Evolutionary conservation across 2,888 invertebrate species (phyloP).

Genomic region (Desoria tigrina): DNA sequence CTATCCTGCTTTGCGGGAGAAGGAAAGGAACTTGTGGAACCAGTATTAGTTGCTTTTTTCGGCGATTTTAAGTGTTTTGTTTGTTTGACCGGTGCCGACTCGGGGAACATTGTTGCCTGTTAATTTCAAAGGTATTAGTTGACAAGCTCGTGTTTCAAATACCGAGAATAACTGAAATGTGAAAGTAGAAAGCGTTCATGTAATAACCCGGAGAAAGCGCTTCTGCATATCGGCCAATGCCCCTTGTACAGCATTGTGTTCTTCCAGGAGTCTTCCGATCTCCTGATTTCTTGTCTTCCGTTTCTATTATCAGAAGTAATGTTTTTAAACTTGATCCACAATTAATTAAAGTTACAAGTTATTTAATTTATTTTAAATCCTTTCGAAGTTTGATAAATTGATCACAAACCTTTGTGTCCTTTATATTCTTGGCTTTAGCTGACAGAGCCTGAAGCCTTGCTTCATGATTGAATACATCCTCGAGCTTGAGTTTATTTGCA

Average conservation of each 20-base stretch:
- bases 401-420: neutral
- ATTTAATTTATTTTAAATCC: neutral
- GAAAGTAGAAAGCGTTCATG: too few species aligned
- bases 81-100: too few species aligned
- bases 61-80: too few species aligned
- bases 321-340: too few species aligned
- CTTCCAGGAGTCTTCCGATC: neutral
- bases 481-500: neutral
- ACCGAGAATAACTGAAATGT: too few species aligned
- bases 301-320: neutral
- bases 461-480: neutral
- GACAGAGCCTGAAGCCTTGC: neutral
- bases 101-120: too few species aligned
- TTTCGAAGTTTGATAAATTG: too few species aligned
- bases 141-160: too few species aligned
- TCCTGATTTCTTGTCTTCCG: neutral
- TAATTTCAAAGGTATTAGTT: too few species aligned
- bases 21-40: too few species aligned
- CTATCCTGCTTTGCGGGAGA: too few species aligned
- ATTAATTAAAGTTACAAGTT: neutral
- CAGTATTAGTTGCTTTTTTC: too few species aligned
- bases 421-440: neutral
- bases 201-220: neutral
- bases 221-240: neutral
- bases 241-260: neutral